Evolutionary conservation across 2,888 invertebrate genomes (phyloP).

Genomic region (Exocentrus adspersus): DNA sequence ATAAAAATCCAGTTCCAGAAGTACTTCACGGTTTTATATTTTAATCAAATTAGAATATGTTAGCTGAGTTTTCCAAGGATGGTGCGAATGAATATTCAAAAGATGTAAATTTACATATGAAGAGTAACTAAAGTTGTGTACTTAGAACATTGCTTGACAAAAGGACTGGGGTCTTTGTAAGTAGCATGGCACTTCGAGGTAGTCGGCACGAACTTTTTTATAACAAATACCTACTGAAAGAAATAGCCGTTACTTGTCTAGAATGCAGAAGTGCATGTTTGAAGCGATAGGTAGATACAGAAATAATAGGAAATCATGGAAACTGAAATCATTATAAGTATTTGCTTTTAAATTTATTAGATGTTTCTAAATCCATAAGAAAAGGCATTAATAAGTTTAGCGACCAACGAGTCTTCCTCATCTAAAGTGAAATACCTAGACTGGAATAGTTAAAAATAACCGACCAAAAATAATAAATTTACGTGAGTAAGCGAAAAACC

Average conservation of each 20-base stretch:
- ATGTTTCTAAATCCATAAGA: no score
- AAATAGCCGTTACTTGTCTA: conserved; percentile 16
- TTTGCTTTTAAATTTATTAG: no score
- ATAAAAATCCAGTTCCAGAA: conserved; percentile 5
- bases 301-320: background rate
- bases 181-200: conserved; percentile 43
- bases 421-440: no score
- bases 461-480: no score
- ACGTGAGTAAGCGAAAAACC: no score
- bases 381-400: no score
- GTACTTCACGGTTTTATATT: conserved; percentile 30
- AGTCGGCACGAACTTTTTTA: conserved; percentile 20
- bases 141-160: conserved; percentile 43
- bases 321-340: no score
- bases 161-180: conserved; percentile 37
- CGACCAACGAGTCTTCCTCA: no score
- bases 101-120: conserved; percentile 58
- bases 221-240: conserved; percentile 1
- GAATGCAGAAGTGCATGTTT: background rate
- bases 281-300: conserved; percentile 4
- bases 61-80: conserved; percentile 51
- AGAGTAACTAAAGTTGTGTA: conserved; percentile 50
- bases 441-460: no score
- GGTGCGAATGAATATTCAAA: conserved; percentile 60
- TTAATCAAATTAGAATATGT: conserved; percentile 54